Evolutionary conservation across 2,113 vertebrate species (phyloP).

Genomic region (Thymallus thymallus): DNA sequence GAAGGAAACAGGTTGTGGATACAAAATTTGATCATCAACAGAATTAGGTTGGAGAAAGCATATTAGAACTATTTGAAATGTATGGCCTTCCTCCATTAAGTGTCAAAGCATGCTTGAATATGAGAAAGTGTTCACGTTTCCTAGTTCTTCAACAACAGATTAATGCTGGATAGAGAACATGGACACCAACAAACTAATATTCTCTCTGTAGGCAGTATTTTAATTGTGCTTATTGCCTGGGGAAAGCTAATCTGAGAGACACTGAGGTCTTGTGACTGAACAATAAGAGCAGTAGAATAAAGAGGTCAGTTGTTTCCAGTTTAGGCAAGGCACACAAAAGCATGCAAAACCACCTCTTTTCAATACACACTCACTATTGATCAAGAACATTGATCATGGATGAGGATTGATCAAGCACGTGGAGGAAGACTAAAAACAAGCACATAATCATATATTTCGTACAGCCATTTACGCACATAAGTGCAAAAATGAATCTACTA

Average conservation of each 20-base stretch:
- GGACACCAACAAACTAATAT: background rate
- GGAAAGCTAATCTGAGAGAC: constrained; percentile 6
- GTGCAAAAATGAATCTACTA: no score
- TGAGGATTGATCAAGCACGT: background rate
- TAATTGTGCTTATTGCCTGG: background rate
- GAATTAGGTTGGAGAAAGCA: background rate
- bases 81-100: background rate
- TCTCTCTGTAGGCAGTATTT: background rate
- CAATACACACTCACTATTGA: background rate
- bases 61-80: background rate
- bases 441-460: background rate
- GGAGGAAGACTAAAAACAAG: background rate
- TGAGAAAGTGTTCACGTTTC: background rate
- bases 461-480: no score
- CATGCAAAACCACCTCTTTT: background rate
- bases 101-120: background rate
- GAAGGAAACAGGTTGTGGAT: background rate
- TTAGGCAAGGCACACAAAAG: background rate
- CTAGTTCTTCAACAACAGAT: background rate
- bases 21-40: background rate
- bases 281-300: constrained; percentile 3
- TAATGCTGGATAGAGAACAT: background rate
- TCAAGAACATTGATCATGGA: background rate
- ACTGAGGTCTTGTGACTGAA: constrained; percentile 45
- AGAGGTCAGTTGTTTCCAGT: constrained; percentile 3